phyloP scores from a whole-genome alignment of 2,113 vertebrate species.

The Hipposideros armiger region DNA sequence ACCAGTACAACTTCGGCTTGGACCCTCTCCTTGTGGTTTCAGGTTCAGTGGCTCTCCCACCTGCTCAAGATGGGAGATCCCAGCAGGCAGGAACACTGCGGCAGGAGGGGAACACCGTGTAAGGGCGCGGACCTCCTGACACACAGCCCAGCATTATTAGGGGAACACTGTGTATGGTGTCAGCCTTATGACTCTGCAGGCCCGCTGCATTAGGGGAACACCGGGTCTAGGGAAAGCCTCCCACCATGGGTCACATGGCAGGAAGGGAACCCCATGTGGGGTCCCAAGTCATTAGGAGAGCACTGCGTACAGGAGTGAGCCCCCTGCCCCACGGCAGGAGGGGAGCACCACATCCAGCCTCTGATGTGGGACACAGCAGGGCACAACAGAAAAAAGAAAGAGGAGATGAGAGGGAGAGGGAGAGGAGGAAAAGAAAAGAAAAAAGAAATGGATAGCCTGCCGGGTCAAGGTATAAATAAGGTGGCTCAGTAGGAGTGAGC shows the following conservation, averaged over 20 bases:
- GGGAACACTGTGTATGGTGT: background rate
- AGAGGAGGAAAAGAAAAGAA: background rate
- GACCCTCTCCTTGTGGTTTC: background rate
- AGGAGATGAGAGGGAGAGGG: background rate
- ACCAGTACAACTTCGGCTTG: background rate
- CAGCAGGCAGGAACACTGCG: background rate
- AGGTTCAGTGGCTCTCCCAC: background rate
- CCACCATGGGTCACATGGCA: too few relatives aligned
- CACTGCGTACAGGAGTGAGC: too few relatives aligned
- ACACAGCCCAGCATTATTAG: too few relatives aligned
- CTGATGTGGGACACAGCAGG: background rate
- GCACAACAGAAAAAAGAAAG: background rate
- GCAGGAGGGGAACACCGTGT: background rate
- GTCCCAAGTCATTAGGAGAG: too few relatives aligned
- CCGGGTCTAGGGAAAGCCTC: too few relatives aligned
- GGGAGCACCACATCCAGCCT: background rate
- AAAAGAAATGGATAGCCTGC: constrained; percentile 30
- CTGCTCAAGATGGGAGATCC: constrained; percentile 3
- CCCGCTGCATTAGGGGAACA: background rate
- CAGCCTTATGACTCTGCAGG: background rate
- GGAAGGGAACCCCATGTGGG: too few relatives aligned
- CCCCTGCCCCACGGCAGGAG: background rate
- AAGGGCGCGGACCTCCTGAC: background rate
- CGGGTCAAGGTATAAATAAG: constrained; percentile 32
- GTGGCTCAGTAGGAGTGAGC: background rate